These are phyloP conservation scores for Drosophila setosimentum DNA, from an alignment of 2,888 invertebrate genomes.

Conservation along the genomic window DNA sequence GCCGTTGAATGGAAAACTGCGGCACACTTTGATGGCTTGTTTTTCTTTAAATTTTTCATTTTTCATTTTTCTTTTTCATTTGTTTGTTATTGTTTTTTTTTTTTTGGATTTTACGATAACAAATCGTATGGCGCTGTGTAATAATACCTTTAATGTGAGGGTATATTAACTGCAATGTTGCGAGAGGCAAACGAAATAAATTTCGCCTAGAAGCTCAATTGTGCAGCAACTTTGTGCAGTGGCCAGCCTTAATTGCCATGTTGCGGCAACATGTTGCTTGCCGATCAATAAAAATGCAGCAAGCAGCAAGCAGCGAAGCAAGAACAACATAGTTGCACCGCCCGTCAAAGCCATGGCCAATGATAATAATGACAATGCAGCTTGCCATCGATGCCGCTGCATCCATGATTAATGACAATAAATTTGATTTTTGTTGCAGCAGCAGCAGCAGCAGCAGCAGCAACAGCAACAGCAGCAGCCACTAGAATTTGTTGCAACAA, in stretches of 20 bases:
- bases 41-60: neutral
- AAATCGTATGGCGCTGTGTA: slow-evolving; percentile 22
- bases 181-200: slow-evolving; percentile 65
- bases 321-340: slow-evolving; percentile 33
- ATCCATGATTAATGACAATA: slow-evolving; percentile 79
- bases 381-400: slow-evolving; percentile 29
- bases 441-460: slow-evolving; percentile 8
- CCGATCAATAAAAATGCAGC: slow-evolving; percentile 70
- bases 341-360: slow-evolving; percentile 64
- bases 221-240: slow-evolving; percentile 30
- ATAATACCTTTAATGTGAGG: slow-evolving; percentile 43
- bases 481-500: slow-evolving; percentile 36
- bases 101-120: slow-evolving; percentile 4
- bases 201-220: slow-evolving; percentile 32
- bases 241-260: slow-evolving; percentile 79
- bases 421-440: slow-evolving; percentile 63
- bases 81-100: neutral
- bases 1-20: neutral
- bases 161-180: slow-evolving; percentile 56
- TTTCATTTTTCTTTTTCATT: neutral
- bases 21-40: slow-evolving; percentile 28
- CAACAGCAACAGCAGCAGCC: neutral
- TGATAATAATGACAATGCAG: slow-evolving; percentile 79
- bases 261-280: slow-evolving; percentile 80
- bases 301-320: slow-evolving; percentile 5